phyloP scores from a whole-genome alignment of 2,113 vertebrate species.

The Ciconia boyciana region DNA sequence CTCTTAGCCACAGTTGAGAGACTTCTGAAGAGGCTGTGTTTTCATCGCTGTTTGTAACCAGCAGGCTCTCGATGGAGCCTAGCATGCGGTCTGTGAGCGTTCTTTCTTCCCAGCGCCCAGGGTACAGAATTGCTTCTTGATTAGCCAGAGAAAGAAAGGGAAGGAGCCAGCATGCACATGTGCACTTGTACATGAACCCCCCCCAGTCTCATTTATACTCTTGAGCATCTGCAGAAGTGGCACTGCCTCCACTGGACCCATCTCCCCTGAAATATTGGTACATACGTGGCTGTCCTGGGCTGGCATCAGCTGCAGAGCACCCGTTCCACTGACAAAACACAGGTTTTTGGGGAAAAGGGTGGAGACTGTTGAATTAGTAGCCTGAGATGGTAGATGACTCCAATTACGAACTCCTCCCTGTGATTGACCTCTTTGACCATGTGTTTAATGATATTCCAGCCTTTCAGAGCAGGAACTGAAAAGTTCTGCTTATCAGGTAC shows the following conservation, averaged over 20 bases:
- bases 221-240: not conserved
- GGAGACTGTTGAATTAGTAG: not conserved
- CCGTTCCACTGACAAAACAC: accelerated
- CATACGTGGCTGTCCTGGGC: not conserved
- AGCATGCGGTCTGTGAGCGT: accelerated
- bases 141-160: not conserved
- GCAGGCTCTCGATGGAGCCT: not conserved
- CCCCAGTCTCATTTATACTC: not conserved
- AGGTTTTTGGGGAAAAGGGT: not conserved
- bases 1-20: not conserved
- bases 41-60: not conserved
- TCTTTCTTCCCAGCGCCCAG: not conserved
- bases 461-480: not conserved
- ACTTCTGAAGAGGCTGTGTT: not conserved
- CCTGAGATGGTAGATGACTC: not conserved
- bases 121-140: not conserved
- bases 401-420: not conserved
- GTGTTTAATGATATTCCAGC: not conserved
- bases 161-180: not conserved
- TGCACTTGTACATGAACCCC: not conserved
- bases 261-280: not conserved
- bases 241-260: accelerated
- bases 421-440: not conserved
- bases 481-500: not conserved
- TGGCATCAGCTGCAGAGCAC: not conserved